These are phyloP conservation scores for Drosophila borealis DNA, from an alignment of 2,888 invertebrate species.

Conservation along the genomic window DNA sequence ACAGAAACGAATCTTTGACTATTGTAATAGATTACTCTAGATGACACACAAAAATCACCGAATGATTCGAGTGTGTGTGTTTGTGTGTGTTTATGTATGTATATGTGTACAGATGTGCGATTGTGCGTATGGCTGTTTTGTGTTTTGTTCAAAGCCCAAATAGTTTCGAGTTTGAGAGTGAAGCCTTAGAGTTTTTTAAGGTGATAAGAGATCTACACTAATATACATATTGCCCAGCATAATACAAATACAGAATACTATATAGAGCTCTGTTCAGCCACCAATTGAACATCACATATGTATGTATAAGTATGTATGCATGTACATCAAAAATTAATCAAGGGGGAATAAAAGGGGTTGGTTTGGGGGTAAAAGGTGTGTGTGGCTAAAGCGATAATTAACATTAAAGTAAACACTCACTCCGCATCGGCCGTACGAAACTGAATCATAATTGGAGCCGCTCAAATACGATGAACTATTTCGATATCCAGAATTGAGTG, in stretches of 20 bases:
- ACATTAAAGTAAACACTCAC: conserved; percentile 75
- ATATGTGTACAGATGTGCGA: conserved; percentile 9
- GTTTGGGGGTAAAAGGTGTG: background rate
- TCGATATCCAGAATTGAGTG: conserved; percentile 77
- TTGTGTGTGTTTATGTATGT: conserved; percentile 1
- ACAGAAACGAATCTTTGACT: conserved; percentile 3
- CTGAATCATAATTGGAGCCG: conserved; percentile 83
- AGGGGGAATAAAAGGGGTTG: background rate
- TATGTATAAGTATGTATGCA: conserved; percentile 25
- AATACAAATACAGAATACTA: conserved; percentile 20
- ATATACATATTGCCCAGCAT: conserved; percentile 21
- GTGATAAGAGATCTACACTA: conserved; percentile 20
- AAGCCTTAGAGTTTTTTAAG: conserved; percentile 6
- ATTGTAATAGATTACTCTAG: background rate
- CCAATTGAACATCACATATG: conserved; percentile 24
- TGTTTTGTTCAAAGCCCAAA: conserved; percentile 23
- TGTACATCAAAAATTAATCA: conserved; percentile 39
- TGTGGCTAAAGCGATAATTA: conserved; percentile 44
- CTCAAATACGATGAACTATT: conserved; percentile 78
- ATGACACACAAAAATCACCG: conserved; percentile 3
- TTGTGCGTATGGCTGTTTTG: conserved; percentile 9
- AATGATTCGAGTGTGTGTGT: conserved; percentile 20
- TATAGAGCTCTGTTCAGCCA: conserved; percentile 22
- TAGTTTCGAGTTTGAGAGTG: conserved; percentile 28
- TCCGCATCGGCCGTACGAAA: conserved; percentile 84